Evolutionary conservation across 1,140 invertebrate species (phyloP).

Genomic region (Brachionus plicatilis): DNA sequence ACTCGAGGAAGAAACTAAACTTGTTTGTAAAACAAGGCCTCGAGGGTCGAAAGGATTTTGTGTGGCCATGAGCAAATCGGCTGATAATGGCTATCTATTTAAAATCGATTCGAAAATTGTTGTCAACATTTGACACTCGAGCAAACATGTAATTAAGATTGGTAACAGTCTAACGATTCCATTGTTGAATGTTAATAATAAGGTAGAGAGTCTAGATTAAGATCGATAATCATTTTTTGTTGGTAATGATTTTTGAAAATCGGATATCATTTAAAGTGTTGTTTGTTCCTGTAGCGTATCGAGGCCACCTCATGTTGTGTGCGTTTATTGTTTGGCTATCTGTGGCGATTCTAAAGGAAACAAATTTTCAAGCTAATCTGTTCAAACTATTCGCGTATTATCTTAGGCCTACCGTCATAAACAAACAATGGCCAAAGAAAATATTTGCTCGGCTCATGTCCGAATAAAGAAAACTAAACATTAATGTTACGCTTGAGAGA

Average conservation of each 20-base stretch:
- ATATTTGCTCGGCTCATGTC: not conserved
- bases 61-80: not conserved
- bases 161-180: constrained; percentile 2
- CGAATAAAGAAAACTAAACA: not conserved
- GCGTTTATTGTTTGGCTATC: not conserved
- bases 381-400: not conserved
- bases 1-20: not conserved
- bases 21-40: not conserved
- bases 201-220: not conserved
- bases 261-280: not conserved
- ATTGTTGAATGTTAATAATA: constrained; percentile 20
- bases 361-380: constrained; percentile 8
- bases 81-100: not conserved
- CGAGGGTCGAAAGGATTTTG: not conserved
- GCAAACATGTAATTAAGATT: constrained; percentile 20
- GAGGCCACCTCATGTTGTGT: not conserved
- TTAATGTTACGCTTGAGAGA: constrained; percentile 31
- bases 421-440: not conserved
- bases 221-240: constrained; percentile 7
- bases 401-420: constrained; percentile 19
- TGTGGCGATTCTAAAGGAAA: not conserved
- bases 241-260: not conserved
- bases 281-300: not conserved
- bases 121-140: not conserved
- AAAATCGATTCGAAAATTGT: not conserved